Evolutionary conservation across 1,140 invertebrate genomes (phyloP), one percentile per base, ranked within the genome.

Genomic region (Drosophila persimilis): DNA sequence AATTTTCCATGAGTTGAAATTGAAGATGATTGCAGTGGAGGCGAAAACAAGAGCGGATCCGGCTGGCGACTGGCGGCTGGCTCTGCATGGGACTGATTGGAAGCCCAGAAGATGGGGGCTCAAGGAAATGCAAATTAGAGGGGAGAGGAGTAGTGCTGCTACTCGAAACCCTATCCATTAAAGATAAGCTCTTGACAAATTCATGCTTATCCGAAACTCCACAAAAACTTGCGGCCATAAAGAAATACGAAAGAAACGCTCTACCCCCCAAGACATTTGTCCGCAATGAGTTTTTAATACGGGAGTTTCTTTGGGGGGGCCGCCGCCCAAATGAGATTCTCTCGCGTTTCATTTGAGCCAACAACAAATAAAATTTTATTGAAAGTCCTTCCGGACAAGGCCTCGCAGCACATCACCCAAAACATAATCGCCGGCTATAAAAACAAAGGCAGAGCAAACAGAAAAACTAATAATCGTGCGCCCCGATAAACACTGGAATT

Each of bases 1-100:
- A 84, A 84, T 84, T 84, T 83, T 75, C 71, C 78, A 84, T 84
- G 80, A 84, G 79, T 80, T 83, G 79, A 83, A 78, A 75, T 83
- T 83, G 75, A 83, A 84, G 75, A 83, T 78, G 80, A 84, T 78
- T 71, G 80, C 72, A 72, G 45, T 66, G 74, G 46, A 70, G 66
- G 60, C 61, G 65, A 48, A 39, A 70, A 59, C 45, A 57, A 62
- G 45, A 53, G 50, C 11, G 20, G 6, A 43, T 39, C 35, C 4
- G 41, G 17, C 17, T 17, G 17, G 17, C 17, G 17, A 17, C 17
- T 17, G 17, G 17, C 17, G 17, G 0, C 17, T 17, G 17, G 17
- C 9, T 9, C 31, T 35, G 31, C 31, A 35, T 35, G 31, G 31
- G 31, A 35, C 31, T 47, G 44, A 31, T 50, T 57, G 43, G 11